Evolutionary conservation across 2,888 invertebrate species (phyloP), one percentile per base, ranked within the genome.

Genomic region (Suillia variegata): DNA sequence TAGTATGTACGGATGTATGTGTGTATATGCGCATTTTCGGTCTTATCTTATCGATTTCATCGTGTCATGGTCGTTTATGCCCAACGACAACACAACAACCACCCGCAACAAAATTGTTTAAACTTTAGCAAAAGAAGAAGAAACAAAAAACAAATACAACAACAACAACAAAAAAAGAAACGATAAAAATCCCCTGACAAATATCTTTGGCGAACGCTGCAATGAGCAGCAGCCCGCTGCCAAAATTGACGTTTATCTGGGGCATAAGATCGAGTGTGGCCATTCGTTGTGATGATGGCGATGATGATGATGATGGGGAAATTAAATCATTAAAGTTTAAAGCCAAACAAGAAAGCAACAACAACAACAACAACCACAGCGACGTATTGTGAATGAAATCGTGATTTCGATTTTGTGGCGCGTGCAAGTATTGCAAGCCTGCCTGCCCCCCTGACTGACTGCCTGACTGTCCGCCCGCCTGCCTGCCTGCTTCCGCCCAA

Each of bases 301-400:
- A 53, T 54, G 53, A 38, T n/a, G n/a, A n/a, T 58, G 49, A 58
- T 49, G 54, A 48, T 12, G 20, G 48, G 49, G 50, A 54, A 48
- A 54, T 58, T 45, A 59, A 59, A 59, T 54, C 54, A 54, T 59
- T 59, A 59, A 49, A 54, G 45, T 59, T 58, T 59, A 50, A 59
- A 54, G 54, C 53, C 38, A 4, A n/a, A 12, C 31, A 53, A 49
- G 20, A 54, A 15, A 34, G 31, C 47, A 21, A 34, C 12, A 24
- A 12, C 20, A 17, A 4, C 13, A 5, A 20, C 26, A 17, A 50
- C 6, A 21, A 22, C 22, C 15, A n/a, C n/a, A n/a, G n/a, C n/a
- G n/a, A n/a, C n/a, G n/a, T n/a, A n/a, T n/a, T n/a, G n/a, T n/a
- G n/a, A n/a, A n/a, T n/a, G n/a, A n/a, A n/a, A n/a, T n/a, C n/a